A percentile compares a stretch with the other conserved stretches of the same genome.
These are phyloP conservation scores for Axis porcinus DNA, from an alignment of 2,113 vertebrate species.

Conservation along the genomic window DNA sequence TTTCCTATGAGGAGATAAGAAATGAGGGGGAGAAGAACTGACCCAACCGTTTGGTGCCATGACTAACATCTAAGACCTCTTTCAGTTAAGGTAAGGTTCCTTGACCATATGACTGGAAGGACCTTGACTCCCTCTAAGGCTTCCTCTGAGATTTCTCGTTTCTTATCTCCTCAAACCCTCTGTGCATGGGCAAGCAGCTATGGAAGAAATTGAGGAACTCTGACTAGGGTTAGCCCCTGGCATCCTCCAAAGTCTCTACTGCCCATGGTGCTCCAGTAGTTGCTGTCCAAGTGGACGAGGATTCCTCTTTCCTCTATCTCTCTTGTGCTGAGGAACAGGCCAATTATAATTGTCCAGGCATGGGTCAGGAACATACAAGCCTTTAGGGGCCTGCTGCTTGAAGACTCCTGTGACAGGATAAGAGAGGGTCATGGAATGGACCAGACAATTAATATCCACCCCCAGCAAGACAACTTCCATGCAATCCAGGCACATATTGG, in stretches of 20 bases:
- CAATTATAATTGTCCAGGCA: background rate
- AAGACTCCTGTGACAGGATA: background rate
- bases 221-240: background rate
- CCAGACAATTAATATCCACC: background rate
- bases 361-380: background rate
- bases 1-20: background rate
- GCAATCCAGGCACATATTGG: background rate
- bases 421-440: background rate
- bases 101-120: background rate
- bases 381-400: background rate
- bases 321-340: background rate
- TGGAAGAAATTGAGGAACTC: background rate
- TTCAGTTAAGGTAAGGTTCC: background rate
- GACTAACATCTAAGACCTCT: background rate
- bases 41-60: background rate
- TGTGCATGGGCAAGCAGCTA: background rate
- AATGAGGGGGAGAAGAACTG: background rate
- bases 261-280: background rate
- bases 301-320: background rate
- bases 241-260: background rate
- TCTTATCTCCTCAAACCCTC: background rate
- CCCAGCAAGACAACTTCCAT: background rate
- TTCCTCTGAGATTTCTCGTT: background rate
- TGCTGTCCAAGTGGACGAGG: background rate
- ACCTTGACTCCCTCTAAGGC: background rate